These are phyloP conservation scores for Chelmon rostratus DNA, from an alignment of 2,797 vertebrate genomes.

Conservation along the genomic window DNA sequence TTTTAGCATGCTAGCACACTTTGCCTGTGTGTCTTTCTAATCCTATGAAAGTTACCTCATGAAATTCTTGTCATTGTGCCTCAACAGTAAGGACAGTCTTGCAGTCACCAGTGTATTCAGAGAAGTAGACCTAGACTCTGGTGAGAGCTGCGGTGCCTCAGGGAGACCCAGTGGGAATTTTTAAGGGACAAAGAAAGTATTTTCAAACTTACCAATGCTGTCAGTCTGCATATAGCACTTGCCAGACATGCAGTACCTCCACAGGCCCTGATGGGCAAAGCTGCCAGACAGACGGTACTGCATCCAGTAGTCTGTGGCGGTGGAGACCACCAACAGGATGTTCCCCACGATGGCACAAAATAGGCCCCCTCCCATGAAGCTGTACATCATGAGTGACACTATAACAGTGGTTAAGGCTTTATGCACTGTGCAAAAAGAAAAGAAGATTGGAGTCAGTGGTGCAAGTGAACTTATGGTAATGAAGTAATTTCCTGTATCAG, in stretches of 20 bases:
- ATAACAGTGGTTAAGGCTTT: conserved; percentile 54
- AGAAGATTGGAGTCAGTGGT: conserved; percentile 13
- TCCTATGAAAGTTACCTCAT: background rate
- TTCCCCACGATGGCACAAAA: conserved; percentile 93
- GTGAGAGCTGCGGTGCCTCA: conserved; percentile 36
- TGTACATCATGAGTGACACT: conserved; percentile 89
- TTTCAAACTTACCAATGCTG: conserved; percentile 88
- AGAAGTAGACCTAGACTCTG: background rate
- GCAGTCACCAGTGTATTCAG: background rate
- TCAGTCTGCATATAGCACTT: conserved; percentile 94
- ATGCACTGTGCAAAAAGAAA: conserved; percentile 54
- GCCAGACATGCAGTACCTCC: conserved; percentile 92
- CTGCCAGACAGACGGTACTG: conserved; percentile 91
- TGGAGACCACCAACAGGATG: conserved; percentile 91
- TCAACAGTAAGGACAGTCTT: background rate
- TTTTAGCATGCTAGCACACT: background rate
- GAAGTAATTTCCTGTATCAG: background rate
- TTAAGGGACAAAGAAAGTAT: background rate
- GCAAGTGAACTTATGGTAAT: background rate
- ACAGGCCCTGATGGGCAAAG: conserved; percentile 92
- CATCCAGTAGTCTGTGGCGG: conserved; percentile 95
- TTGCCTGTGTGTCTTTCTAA: background rate
- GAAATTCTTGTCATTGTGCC: background rate
- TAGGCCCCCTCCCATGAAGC: conserved; percentile 93
- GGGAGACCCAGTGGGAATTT: background rate